phyloP scores from a whole-genome alignment of 2,113 vertebrate species.

The Hippocampus guttulatus region DNA sequence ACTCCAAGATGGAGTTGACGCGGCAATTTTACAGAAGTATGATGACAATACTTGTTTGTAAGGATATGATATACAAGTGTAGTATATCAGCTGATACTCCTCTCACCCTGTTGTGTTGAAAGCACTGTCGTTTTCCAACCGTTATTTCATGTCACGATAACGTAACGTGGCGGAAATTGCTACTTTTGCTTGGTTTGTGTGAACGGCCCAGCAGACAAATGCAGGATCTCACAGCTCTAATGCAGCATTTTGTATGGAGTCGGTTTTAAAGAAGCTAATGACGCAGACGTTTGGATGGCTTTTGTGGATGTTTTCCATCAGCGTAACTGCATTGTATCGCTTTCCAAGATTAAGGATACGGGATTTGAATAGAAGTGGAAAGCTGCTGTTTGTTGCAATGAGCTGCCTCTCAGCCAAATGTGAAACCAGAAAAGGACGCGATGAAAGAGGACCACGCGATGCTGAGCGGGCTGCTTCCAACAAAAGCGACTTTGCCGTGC shows the following conservation, averaged over 20 bases:
- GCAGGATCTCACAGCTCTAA: not conserved
- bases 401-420: conserved; percentile 33
- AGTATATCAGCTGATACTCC: not conserved
- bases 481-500: conserved; percentile 29
- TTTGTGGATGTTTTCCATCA: conserved; percentile 2
- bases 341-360: not conserved
- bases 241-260: not conserved
- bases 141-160: not conserved
- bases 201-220: not conserved
- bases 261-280: not conserved
- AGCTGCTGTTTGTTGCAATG: conserved; percentile 51
- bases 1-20: too few species aligned
- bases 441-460: not conserved
- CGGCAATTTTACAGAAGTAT: too few species aligned
- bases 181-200: not conserved
- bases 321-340: not conserved
- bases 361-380: conserved; percentile 32
- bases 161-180: not conserved
- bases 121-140: not conserved
- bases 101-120: not conserved
- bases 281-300: not conserved
- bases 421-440: not conserved
- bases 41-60: too few species aligned
- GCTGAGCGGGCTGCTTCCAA: conserved; percentile 10
- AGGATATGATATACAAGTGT: too few species aligned